Conservation (phyloP, 1,140 invertebrate genomes). For the Papilio dardanus region DNA sequence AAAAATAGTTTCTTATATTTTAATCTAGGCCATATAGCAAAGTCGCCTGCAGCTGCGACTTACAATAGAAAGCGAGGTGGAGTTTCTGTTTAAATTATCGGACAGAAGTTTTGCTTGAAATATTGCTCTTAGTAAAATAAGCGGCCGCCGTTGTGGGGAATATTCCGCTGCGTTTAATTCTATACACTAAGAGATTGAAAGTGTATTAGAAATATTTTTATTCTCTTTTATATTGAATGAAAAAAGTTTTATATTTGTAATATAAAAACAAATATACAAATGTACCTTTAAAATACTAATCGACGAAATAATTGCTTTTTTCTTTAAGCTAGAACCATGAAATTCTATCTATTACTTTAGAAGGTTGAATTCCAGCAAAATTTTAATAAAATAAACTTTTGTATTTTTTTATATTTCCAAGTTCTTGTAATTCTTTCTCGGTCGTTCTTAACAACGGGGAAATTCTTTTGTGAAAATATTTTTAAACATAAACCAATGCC, state of each 20-base stretch:
- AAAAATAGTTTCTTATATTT: conserved; percentile 39
- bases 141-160: conserved; percentile 29
- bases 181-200: conserved; percentile 25
- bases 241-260: neutral
- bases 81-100: conserved; percentile 40
- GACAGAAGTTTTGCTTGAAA: conserved; percentile 38
- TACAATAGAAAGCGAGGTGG: conserved; percentile 35
- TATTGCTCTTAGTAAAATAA: conserved; percentile 38
- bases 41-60: conserved; percentile 37
- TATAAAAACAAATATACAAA: no score
- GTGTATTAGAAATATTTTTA: conserved; percentile 26
- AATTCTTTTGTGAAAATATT: neutral
- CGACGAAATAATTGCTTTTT: no score
- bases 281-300: no score
- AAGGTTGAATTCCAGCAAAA: neutral
- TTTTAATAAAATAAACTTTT: neutral
- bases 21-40: conserved; percentile 38
- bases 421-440: neutral
- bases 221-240: neutral
- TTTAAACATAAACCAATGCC: neutral
- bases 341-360: neutral
- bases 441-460: neutral
- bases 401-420: neutral
- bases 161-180: conserved; percentile 17
- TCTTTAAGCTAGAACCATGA: neutral